Evolutionary conservation across 1,140 invertebrate species (phyloP).

Genomic region (Trachymyrmex cornetzi): DNA sequence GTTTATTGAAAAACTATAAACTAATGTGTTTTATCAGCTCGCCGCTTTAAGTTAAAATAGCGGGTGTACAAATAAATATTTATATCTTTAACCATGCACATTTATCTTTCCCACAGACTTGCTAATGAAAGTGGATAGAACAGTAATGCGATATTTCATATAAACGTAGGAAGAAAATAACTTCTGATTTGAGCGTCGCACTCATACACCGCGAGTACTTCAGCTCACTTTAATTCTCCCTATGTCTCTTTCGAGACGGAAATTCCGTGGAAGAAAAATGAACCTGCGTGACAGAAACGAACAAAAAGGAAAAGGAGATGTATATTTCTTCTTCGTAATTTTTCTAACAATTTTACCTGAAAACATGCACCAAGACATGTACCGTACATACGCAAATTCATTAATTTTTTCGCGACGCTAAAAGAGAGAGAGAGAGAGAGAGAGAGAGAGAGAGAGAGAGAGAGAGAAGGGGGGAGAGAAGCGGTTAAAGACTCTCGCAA

Average conservation of each 20-base stretch:
- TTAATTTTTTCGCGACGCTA: conserved; percentile 4
- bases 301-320: neutral
- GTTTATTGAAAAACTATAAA: neutral
- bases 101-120: neutral
- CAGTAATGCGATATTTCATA: conserved; percentile 24
- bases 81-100: neutral
- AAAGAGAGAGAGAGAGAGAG: neutral
- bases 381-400: conserved; percentile 17
- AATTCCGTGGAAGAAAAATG: conserved; percentile 20
- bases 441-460: neutral
- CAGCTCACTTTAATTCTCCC: conserved; percentile 32
- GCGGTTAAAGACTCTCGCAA: conserved; percentile 8
- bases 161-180: conserved; percentile 41
- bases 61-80: neutral
- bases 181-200: conserved; percentile 17
- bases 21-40: neutral
- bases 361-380: neutral
- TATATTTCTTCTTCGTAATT: conserved; percentile 12
- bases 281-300: neutral
- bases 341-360: conserved; percentile 14
- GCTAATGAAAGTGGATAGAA: conserved; percentile 26
- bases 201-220: conserved; percentile 16
- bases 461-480: neutral
- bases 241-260: neutral
- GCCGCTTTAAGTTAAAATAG: neutral